Base-by-base conservation (phyloP, 2,888 invertebrate genomes). In the Epistrophella euchroma region DNA sequence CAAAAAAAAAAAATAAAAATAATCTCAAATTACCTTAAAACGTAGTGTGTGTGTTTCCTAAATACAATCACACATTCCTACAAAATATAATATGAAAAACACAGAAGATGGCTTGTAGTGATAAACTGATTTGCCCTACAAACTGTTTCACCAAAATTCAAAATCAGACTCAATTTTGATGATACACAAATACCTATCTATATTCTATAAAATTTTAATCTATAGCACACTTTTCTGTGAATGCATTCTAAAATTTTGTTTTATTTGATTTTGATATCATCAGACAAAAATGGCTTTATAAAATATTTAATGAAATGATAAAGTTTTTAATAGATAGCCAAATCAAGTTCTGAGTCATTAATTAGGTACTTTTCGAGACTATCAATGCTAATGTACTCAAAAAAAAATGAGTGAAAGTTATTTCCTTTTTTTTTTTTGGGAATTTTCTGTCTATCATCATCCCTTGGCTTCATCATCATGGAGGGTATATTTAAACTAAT, bases 271-370 rank as follows among this genome's bases (percentile, higher is more conserved):
- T 73, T 73, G 81, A 85, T 85, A 76, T 45, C 43, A 43, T 35
- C 1, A 45, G 13, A 62, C 22, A 43, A 0, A 11, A 1, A 13
- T 32, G 4, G 13, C 37, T 11, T 5, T 35, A 37, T 19, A 11
- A 50, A 32, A 68, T 19, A 40, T 22, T 60, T 35, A n/a, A 32
- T n/a, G 25, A 80, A 68, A 72, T 79, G 79, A 74, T 74, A 80
- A 71, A 68, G 52, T 60, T 43, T 43, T 72, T 73, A 72, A 85
- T 80, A 68, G 80, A 85, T 76, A 80, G 64, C 40, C 40, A 45
- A 80, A 85, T 81, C 75, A 81, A 81, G 81, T 73, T 76, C 3
- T 81, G 81, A 81, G 72, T 81, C 81, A 85, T 80, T 76, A 73
- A 81, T 76, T 85, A 79, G 45, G 7, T 19, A 50, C 47, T 52